Evolutionary conservation across 2,888 invertebrate genomes (phyloP).

Genomic region (Ariolimax columbianus): DNA sequence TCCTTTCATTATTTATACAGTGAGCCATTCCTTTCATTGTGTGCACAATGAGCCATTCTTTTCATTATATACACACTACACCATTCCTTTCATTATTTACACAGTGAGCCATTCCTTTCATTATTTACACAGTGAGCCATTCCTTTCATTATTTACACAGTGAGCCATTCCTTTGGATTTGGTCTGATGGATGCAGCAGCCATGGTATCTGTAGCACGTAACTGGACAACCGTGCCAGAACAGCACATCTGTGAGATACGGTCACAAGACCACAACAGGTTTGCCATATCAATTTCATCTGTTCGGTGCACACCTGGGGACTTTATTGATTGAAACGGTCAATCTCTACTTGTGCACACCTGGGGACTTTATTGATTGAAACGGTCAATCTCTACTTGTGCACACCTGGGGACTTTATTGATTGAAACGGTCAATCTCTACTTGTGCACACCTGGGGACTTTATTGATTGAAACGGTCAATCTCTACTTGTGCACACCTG

Average conservation of each 20-base stretch:
- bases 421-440: no score
- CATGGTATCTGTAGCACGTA: slow-evolving; percentile 92
- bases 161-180: slow-evolving; percentile 98
- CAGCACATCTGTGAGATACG: slow-evolving; percentile 88
- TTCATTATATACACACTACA: not conserved
- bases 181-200: slow-evolving; percentile 96
- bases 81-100: not conserved
- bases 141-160: slow-evolving; percentile 78
- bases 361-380: no score
- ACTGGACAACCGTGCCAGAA: slow-evolving; percentile 93
- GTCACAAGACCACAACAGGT: slow-evolving; percentile 78
- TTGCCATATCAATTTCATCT: slow-evolving; percentile 75
- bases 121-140: not conserved
- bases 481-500: no score
- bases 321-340: no score
- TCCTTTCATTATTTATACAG: no score
- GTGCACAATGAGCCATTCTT: no score
- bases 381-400: no score
- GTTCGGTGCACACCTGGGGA: not conserved
- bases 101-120: not conserved
- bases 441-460: no score
- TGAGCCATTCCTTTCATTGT: no score
- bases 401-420: no score
- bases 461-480: no score
- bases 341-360: no score